Base-by-base conservation (phyloP, 2,888 invertebrate species). In the Drosophila lacicola region DNA sequence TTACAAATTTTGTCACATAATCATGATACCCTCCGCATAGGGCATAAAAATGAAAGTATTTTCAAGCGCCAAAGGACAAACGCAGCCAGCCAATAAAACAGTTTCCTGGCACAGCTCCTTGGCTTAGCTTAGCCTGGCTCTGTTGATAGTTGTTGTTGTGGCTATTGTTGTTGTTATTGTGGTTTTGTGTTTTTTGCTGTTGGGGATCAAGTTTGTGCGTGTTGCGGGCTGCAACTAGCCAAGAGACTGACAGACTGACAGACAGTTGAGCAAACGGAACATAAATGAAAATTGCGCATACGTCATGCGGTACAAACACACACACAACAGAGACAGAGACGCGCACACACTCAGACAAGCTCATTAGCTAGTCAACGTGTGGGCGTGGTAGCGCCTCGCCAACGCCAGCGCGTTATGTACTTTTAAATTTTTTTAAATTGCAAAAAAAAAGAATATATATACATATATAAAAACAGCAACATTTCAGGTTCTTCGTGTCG, bases 81-180 rank as follows among this genome's bases (percentile, higher is more conserved):
- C 68, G 70, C 68, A 73, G 70, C 56, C 78, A 80, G 85, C 88
- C 88, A 87, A 82, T 82, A 84, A 87, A 79, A 84, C 78, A 50
- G 62, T 76, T 60, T 58, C 67, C 66, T 72, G 39, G 37, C 21
- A 14, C 42, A 39, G 55, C 44, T 57, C n/a, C 14, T 34, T 42
- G 49, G 17, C 29, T 54, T 19, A 17, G 60, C 56, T 66, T 25
- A 45, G 14, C 21, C 36, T 29, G 46, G 17, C 49, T 54, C 44
- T 50, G 25, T 19, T 64, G 19, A 9, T n/a, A 46, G 61, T 57
- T 65, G 63, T 54, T 60, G 60, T 47, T 51, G 62, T 10, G 58
- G 56, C 66, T 63, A 67, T 62, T 66, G 42, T 65, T 78, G 54
- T 46, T 57, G 62, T 63, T 46, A 21, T 42, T 55, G 62, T 53